A percentile compares a stretch with the other conserved stretches of the same genome.
phyloP scores from a whole-genome alignment of 2,888 invertebrate genomes.

The Drosophila borealis region DNA sequence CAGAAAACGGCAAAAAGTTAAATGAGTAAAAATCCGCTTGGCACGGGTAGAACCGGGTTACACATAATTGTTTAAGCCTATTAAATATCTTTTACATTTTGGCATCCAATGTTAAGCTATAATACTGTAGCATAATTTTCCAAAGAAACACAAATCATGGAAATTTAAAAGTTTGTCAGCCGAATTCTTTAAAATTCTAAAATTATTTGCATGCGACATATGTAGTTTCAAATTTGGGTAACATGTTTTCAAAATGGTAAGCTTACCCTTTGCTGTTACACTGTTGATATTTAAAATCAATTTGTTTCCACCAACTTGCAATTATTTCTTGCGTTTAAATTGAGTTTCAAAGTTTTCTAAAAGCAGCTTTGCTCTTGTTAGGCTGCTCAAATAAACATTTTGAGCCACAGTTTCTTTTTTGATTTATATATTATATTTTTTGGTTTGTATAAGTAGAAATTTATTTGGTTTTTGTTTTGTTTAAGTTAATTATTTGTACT shows the following conservation, averaged over 20 bases:
- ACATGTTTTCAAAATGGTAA: neutral
- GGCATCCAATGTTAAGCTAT: no score
- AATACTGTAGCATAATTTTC: neutral
- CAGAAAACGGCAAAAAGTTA: neutral
- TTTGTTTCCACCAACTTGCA: neutral
- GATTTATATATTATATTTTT: neutral
- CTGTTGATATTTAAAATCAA: neutral
- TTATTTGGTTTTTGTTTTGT: no score
- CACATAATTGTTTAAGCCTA: no score
- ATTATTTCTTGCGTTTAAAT: neutral
- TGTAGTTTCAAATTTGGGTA: neutral
- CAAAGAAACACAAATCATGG: neutral
- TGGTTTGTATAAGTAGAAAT: slow-evolving; percentile 1
- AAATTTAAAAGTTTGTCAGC: no score
- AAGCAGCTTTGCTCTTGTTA: neutral
- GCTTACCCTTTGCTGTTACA: neutral
- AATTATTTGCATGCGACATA: neutral
- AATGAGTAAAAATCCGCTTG: neutral
- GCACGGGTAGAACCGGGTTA: neutral
- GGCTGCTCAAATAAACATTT: neutral
- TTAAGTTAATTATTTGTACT: neutral
- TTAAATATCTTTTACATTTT: neutral
- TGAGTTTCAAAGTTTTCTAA: neutral
- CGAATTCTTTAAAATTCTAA: no score
- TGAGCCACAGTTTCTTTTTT: neutral